These are phyloP conservation scores for Ciconia stormi DNA, from an alignment of 2,113 vertebrate genomes.

Conservation along the genomic window DNA sequence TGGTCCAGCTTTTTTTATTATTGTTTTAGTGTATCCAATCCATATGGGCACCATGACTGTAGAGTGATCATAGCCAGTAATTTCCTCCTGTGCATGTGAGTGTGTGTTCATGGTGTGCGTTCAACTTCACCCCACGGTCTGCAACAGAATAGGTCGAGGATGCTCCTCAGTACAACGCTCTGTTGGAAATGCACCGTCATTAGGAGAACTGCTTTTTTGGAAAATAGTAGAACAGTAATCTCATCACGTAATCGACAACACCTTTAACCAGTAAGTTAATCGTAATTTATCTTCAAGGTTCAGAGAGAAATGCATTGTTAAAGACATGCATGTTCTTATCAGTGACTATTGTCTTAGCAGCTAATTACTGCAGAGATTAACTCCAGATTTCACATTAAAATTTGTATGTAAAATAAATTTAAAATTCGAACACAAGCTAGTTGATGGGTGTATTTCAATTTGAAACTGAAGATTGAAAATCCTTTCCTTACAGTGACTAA, in stretches of 20 bases:
- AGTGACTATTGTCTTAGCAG: background rate
- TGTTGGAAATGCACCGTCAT: background rate
- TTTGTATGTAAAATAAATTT: background rate
- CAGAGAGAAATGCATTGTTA: background rate
- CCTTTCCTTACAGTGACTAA: background rate
- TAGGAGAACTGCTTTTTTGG: background rate
- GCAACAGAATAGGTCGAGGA: background rate
- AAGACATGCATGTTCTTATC: background rate
- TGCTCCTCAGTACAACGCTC: background rate
- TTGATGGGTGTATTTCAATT: background rate
- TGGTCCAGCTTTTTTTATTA: background rate
- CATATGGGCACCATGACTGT: background rate
- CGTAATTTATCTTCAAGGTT: background rate
- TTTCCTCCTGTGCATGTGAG: background rate
- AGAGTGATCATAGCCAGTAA: background rate
- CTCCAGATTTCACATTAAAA: background rate
- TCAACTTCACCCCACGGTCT: background rate
- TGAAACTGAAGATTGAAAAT: background rate
- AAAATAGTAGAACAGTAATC: background rate
- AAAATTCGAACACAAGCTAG: background rate
- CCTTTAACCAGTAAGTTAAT: background rate
- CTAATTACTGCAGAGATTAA: conserved; percentile 3
- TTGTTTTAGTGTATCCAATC: background rate
- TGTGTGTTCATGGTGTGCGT: background rate
- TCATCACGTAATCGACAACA: background rate